Percentiles rank a stretch among this genome's conserved stretches.
phyloP scores from a whole-genome alignment of 2,888 invertebrate genomes.

The Nomada hirtipes region DNA sequence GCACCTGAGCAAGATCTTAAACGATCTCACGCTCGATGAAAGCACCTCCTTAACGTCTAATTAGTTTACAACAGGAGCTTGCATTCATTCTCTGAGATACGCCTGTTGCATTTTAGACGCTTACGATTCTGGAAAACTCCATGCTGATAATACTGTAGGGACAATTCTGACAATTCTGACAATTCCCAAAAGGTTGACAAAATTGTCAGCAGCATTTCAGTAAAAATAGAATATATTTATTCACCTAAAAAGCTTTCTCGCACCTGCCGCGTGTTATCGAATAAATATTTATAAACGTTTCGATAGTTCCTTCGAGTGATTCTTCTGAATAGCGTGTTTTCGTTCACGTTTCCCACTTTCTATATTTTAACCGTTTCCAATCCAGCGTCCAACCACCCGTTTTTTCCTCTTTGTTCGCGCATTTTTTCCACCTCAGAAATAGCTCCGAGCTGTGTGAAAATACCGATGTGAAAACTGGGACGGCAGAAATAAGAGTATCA shows the following conservation, averaged over 20 bases:
- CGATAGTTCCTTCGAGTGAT: too few relatives aligned
- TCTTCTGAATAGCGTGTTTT: too few relatives aligned
- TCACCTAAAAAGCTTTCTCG: too few relatives aligned
- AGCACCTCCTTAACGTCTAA: conserved; percentile 65
- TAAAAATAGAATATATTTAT: too few relatives aligned
- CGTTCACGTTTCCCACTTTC: too few relatives aligned
- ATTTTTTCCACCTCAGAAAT: conserved; percentile 12
- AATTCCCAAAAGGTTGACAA: neutral
- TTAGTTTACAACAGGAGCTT: conserved; percentile 56
- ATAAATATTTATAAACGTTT: too few relatives aligned
- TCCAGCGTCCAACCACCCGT: too few relatives aligned
- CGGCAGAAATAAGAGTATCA: conserved; percentile 39
- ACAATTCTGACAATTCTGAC: too few relatives aligned
- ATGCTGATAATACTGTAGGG: too few relatives aligned
- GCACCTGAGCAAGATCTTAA: conserved; percentile 61
- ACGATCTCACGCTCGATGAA: conserved; percentile 56
- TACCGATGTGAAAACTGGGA: conserved; percentile 34
- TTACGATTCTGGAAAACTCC: too few relatives aligned
- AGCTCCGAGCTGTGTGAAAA: neutral
- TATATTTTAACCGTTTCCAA: too few relatives aligned
- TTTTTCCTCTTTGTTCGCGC: neutral
- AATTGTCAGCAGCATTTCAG: neutral
- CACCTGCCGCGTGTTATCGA: too few relatives aligned
- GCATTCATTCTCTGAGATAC: conserved; percentile 55
- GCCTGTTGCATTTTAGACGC: conserved; percentile 47